A percentile compares a stretch with the other conserved stretches of the same genome.
phyloP scores from a whole-genome alignment of 2,797 vertebrate genomes.

The Borostomias antarcticus region DNA sequence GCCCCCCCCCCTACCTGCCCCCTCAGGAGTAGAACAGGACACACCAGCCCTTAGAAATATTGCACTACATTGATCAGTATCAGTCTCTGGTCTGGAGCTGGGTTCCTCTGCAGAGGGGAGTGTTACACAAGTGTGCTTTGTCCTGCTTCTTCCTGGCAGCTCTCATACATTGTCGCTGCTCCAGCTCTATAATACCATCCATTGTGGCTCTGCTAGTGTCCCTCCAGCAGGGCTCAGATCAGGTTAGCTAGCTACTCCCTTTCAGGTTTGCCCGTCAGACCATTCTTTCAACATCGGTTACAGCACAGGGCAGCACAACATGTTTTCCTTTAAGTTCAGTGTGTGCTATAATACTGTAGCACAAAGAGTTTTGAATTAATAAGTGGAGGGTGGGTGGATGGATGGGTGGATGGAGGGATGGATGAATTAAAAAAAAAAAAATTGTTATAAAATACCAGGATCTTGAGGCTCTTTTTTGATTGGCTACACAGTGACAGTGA shows the following conservation, averaged over 20 bases:
- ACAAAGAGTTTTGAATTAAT: no score
- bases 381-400: no score
- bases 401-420: no score
- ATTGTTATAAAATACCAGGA: no score
- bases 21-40: background rate
- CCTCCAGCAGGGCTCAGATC: constrained; percentile 19
- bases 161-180: constrained; percentile 25
- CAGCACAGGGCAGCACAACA: no score
- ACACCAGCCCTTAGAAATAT: constrained; percentile 41
- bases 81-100: constrained; percentile 6
- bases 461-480: no score
- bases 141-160: constrained; percentile 20
- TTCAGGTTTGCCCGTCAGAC: no score
- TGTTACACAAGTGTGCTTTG: constrained; percentile 41
- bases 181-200: constrained; percentile 26
- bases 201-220: constrained; percentile 34
- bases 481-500: no score
- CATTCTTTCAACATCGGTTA: no score
- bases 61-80: constrained; percentile 45
- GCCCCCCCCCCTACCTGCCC: background rate
- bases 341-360: no score
- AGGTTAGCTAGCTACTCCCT: constrained; percentile 6
- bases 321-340: no score
- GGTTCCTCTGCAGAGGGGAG: constrained; percentile 24
- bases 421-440: no score